Conservation (phyloP, 2,113 vertebrate species). For the Poicephalus meyeri region DNA sequence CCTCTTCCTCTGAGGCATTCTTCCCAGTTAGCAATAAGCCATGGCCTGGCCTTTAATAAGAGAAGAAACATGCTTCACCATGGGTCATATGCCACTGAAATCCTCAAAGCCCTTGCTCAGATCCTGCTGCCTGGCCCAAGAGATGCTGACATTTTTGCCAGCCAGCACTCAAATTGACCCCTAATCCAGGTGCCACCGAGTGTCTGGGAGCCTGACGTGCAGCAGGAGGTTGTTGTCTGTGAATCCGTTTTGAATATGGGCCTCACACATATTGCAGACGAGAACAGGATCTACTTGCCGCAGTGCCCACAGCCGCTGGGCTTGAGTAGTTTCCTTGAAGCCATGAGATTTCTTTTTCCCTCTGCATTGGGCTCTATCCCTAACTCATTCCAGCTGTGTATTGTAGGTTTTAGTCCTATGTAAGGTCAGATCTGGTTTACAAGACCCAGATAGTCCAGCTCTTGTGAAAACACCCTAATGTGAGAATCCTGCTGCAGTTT, state of each 20-base stretch:
- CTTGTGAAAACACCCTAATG: not conserved
- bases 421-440: not conserved
- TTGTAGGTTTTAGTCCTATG: not conserved
- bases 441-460: not conserved
- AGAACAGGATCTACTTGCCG: not conserved
- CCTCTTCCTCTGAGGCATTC: too few relatives aligned
- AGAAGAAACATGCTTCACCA: too few relatives aligned
- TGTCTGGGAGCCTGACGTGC: not conserved
- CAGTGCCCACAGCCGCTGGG: not conserved
- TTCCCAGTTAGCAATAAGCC: too few relatives aligned
- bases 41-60: too few relatives aligned
- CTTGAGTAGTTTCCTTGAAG: not conserved
- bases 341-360: not conserved
- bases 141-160: not conserved
- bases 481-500: not conserved
- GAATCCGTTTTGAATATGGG: not conserved
- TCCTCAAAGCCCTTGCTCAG: not conserved
- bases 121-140: not conserved
- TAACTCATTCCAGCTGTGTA: not conserved
- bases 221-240: not conserved
- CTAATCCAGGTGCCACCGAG: not conserved
- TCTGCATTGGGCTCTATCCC: not conserved
- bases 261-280: not conserved
- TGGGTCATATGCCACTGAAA: too few relatives aligned
- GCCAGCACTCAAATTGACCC: fast-evolving